Evolutionary conservation across 2,888 invertebrate genomes (phyloP).

Genomic region (Synanthedon andrenaeformis): DNA sequence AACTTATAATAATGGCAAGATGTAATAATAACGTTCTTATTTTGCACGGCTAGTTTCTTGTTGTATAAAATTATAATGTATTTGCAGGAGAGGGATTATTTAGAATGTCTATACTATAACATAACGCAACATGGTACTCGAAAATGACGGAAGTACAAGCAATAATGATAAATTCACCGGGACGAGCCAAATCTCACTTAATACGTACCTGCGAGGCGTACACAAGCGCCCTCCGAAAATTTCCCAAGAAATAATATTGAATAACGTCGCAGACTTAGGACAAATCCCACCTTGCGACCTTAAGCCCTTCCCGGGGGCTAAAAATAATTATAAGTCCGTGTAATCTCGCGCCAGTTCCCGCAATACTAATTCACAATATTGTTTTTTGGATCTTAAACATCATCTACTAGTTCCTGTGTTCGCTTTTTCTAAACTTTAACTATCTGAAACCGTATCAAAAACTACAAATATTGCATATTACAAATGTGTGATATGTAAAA

Average conservation of each 20-base stretch:
- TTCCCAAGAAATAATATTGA: conserved; percentile 61
- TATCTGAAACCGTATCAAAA: no score
- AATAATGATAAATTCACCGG: conserved; percentile 18
- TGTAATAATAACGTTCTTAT: no score
- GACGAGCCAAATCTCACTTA: conserved; percentile 38
- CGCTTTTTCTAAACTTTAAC: no score
- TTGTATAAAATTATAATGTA: no score
- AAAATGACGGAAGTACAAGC: background rate
- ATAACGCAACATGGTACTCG: background rate
- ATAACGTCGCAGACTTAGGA: conserved; percentile 49
- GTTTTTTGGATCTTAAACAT: conserved; percentile 15
- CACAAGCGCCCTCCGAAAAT: conserved; percentile 13
- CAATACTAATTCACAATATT: conserved; percentile 16
- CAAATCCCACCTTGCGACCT: conserved; percentile 58
- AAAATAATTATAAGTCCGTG: conserved; percentile 41
- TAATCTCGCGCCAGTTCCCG: conserved; percentile 31
- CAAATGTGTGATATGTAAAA: no score
- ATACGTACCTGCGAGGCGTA: conserved; percentile 39
- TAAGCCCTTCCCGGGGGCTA: conserved; percentile 57
- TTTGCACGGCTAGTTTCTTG: no score
- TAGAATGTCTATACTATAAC: background rate
- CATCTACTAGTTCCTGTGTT: no score
- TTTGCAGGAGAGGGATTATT: background rate
- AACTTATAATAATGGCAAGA: no score
- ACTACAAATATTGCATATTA: no score